Percentiles rank a stretch among this genome's conserved stretches.
These are phyloP conservation scores for Sinocyclocheilus maitianheensis DNA, from an alignment of 2,113 vertebrate species.

Conservation along the genomic window DNA sequence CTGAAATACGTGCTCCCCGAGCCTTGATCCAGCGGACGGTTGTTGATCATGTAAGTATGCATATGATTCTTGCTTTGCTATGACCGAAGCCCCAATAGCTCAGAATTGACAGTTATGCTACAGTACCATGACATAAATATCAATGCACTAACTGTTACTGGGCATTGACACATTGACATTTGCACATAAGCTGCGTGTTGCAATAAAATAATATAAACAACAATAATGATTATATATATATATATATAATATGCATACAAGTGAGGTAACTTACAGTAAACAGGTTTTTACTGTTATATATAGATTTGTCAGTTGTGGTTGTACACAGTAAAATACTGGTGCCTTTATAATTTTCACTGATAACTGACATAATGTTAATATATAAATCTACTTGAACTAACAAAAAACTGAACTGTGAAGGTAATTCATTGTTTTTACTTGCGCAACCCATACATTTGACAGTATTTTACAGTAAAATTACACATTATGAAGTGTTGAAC, in stretches of 20 bases:
- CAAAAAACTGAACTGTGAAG: neutral
- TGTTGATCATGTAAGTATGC: conserved; percentile 75
- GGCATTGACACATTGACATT: neutral
- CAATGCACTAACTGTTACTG: neutral
- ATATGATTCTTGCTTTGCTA: conserved; percentile 22
- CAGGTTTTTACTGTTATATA: neutral
- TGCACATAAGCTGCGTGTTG: neutral
- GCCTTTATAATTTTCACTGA: neutral
- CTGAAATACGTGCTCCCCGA: conserved; percentile 67
- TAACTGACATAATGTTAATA: neutral
- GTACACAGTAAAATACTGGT: neutral
- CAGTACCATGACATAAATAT: neutral
- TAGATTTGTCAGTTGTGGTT: too few species aligned
- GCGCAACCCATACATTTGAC: neutral
- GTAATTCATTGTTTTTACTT: neutral
- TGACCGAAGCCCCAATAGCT: neutral
- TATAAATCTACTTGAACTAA: neutral
- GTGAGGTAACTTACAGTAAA: neutral
- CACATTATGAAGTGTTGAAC: neutral
- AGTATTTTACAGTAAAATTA: neutral
- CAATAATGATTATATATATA: neutral
- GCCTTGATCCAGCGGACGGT: conserved; percentile 60
- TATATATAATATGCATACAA: neutral
- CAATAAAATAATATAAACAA: neutral
- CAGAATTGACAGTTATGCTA: conserved; percentile 12